These are phyloP conservation scores for Nylanderia fulva DNA, from an alignment of 1,140 invertebrate genomes.

Conservation along the genomic window DNA sequence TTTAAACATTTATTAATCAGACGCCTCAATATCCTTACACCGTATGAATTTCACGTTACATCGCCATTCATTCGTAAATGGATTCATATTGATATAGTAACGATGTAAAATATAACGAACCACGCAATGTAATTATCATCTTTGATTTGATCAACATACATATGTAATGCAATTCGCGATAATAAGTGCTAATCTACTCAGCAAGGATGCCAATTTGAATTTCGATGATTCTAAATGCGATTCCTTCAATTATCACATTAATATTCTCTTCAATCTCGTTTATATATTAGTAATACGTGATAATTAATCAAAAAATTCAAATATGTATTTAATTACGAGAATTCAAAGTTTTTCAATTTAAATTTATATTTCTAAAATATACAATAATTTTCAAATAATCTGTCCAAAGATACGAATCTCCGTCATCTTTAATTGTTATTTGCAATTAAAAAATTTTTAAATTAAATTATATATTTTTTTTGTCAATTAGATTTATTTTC, in stretches of 20 bases:
- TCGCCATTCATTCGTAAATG: not conserved
- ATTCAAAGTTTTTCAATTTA: not conserved
- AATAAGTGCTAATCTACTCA: constrained; percentile 28
- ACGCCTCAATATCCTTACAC: not conserved
- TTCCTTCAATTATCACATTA: not conserved
- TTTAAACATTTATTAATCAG: constrained; percentile 18
- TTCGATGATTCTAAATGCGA: not conserved
- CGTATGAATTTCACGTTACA: constrained; percentile 34
- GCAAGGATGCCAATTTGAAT: constrained; percentile 9
- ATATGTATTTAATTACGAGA: no score
- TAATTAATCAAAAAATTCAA: no score
- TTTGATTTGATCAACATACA: not conserved
- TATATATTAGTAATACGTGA: no score
- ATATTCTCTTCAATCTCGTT: not conserved
- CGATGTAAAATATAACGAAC: constrained; percentile 30
- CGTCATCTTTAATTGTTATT: not conserved
- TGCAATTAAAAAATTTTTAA: not conserved
- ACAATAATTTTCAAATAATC: not conserved
- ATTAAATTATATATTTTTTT: not conserved
- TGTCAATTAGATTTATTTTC: not conserved
- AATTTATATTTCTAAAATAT: constrained; percentile 8
- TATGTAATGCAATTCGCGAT: constrained; percentile 20
- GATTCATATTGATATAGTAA: constrained; percentile 9
- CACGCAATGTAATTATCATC: constrained; percentile 17
- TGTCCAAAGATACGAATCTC: not conserved